Base-by-base conservation (phyloP, 2,113 vertebrate species). In the Pseudopodoces humilis region DNA sequence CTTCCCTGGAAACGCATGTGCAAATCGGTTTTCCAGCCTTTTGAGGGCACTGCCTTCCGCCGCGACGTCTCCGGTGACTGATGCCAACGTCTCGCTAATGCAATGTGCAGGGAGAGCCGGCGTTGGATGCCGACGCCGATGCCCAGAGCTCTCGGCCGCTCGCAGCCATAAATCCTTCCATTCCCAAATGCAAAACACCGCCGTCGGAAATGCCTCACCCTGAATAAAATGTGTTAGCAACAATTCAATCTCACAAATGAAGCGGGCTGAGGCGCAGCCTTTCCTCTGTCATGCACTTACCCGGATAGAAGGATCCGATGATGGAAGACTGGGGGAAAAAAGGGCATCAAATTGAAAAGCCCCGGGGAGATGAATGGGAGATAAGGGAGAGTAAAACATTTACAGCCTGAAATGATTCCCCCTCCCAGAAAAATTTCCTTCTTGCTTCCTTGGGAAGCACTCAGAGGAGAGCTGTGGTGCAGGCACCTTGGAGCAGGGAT, bases 31-130 rank as follows among this genome's bases (percentile, higher is more conserved):
- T 96, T 49, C 53, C 76, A 79, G 93, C 84, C 92, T 55, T 82
- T 1, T 13, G 75, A 93, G 85, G 92, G 88, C 92, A 76, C 75
- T 80, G 88, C 94, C 90, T 95, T 89, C 74, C 56, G n/a, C 69
- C 23, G 1, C 22, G 8, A 5, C 2, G 35, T 70, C 90, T 91
- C 90, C 52, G 7, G 78, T 27, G 53, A 62, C 46, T 16, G 76
- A 85, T 93, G 88, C 80, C 77, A 63, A n/a, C 30, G 13, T 16
- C 80, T 50, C 0, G 11, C 71, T 84, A 77, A 86, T 1, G 23
- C n/a, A 4, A 22, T 18, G 68, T 18, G 62, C 74, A 7, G 16
- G 9, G 15, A 39, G 69, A 82, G 23, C 14, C 8, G 5, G 76
- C 17, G 17, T 3, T 43, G 35, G 63, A 37, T 20, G 79, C 94